Evolutionary conservation across 2,888 invertebrate species (phyloP).

Genomic region (Leptinotarsa juncta): DNA sequence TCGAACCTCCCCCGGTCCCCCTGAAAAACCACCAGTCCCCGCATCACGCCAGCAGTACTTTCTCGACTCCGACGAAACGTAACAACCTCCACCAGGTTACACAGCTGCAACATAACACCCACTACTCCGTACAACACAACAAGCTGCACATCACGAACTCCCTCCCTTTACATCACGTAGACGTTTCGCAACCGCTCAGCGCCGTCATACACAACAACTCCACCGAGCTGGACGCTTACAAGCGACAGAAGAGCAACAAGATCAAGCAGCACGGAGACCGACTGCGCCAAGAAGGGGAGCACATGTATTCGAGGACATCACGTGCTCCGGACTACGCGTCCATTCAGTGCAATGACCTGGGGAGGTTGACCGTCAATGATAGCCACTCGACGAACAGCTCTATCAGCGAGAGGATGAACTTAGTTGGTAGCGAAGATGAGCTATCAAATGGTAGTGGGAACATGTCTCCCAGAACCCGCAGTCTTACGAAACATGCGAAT

Average conservation of each 20-base stretch:
- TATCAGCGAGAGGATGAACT: constrained; percentile 65
- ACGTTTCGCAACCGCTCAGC: constrained; percentile 63
- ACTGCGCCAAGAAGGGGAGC: constrained; percentile 67
- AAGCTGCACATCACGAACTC: constrained; percentile 66
- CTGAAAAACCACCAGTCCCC: constrained; percentile 54
- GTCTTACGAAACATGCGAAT: constrained; percentile 65
- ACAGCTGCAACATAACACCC: constrained; percentile 56
- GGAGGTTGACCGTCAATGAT: constrained; percentile 63
- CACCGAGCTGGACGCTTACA: constrained; percentile 61
- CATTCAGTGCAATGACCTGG: constrained; percentile 51
- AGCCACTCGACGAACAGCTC: constrained; percentile 70
- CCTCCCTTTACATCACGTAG: constrained; percentile 63
- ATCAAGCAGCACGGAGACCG: constrained; percentile 62
- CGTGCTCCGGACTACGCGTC: constrained; percentile 53
- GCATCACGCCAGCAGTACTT: constrained; percentile 58
- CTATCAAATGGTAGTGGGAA: constrained; percentile 69
- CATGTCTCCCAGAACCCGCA: constrained; percentile 67
- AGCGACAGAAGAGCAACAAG: constrained; percentile 59
- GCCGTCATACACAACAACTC: constrained; percentile 62
- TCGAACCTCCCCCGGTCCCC: constrained; percentile 70
- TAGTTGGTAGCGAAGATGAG: constrained; percentile 71
- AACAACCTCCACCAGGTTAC: constrained; percentile 60
- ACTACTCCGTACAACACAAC: constrained; percentile 61
- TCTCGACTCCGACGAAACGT: constrained; percentile 63
- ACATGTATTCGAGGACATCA: constrained; percentile 50